Evolutionary conservation across 2,113 vertebrate genomes (phyloP).

Genomic region (Amazona guildingii): DNA sequence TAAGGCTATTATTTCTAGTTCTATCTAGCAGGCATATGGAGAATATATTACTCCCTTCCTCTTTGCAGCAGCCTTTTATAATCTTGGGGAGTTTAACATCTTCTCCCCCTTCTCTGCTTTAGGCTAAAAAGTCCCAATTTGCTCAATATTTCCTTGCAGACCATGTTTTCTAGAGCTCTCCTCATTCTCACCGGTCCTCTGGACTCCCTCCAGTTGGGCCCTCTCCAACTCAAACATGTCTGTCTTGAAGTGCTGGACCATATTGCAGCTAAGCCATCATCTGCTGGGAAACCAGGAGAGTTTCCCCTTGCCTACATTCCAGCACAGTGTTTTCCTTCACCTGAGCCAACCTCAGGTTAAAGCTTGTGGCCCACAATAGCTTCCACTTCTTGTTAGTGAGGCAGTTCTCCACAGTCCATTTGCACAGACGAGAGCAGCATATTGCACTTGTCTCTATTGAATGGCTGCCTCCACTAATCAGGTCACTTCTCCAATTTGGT

Average conservation of each 20-base stretch:
- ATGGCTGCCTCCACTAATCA: conserved; percentile 8
- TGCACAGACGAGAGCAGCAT: neutral
- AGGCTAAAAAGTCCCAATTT: conserved; percentile 42
- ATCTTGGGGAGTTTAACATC: conserved; percentile 29
- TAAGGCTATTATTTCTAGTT: conserved; percentile 59
- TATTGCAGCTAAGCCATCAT: conserved; percentile 44
- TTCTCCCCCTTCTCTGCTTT: conserved; percentile 9
- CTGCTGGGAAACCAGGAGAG: conserved; percentile 38
- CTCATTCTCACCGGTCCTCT: conserved; percentile 29
- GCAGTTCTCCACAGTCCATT: conserved; percentile 12
- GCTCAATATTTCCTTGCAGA: conserved; percentile 37
- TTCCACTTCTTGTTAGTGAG: neutral
- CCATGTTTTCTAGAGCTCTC: conserved; percentile 38
- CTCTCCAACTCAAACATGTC: conserved; percentile 43
- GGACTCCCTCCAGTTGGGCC: conserved; percentile 49
- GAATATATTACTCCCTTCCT: conserved; percentile 53
- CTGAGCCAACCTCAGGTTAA: conserved; percentile 31
- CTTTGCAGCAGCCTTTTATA: conserved; percentile 19
- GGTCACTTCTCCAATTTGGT: neutral
- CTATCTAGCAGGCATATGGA: conserved; percentile 61
- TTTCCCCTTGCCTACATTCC: neutral
- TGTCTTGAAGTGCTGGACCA: conserved; percentile 45
- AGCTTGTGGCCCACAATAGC: neutral
- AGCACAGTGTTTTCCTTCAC: neutral
- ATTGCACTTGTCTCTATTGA: conserved; percentile 10